Percentiles rank a stretch among this genome's conserved stretches.
Evolutionary conservation across 2,113 vertebrate genomes (phyloP).

Genomic region (Macquaria australasica): DNA sequence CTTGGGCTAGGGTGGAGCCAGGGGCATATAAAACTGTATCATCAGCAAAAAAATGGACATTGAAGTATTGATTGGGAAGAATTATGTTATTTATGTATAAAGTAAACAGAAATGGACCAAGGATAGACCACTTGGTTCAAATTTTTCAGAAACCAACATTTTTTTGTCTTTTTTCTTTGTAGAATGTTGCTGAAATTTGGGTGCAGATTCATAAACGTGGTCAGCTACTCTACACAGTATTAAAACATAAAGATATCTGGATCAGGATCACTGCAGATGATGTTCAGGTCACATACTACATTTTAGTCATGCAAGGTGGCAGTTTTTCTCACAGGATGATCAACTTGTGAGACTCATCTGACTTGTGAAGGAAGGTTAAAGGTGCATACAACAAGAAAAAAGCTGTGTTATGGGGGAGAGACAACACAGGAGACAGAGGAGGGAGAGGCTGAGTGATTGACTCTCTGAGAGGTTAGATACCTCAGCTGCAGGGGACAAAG

Average conservation of each 20-base stretch:
- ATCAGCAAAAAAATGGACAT: no score
- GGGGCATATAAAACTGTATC: no score
- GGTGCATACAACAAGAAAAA: neutral
- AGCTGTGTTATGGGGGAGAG: neutral
- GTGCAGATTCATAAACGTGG: neutral
- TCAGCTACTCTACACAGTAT: no score
- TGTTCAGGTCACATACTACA: no score
- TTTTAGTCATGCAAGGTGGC: neutral
- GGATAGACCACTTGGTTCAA: no score
- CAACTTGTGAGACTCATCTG: neutral
- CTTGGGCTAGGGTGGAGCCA: no score
- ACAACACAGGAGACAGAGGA: neutral
- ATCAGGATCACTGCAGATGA: neutral
- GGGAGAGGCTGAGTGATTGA: slow-evolving; percentile 15
- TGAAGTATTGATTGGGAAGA: no score
- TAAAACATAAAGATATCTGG: no score
- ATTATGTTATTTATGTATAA: no score
- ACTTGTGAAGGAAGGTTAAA: neutral
- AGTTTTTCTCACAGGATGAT: neutral
- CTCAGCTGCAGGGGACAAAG: slow-evolving; percentile 47
- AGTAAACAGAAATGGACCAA: no score
- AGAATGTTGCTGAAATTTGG: neutral
- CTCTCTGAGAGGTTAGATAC: slow-evolving; percentile 17
- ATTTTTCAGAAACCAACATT: no score
- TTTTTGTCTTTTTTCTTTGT: neutral